Evolutionary conservation across 1,140 invertebrate species (phyloP).

Genomic region (Megalonaias nervosa): DNA sequence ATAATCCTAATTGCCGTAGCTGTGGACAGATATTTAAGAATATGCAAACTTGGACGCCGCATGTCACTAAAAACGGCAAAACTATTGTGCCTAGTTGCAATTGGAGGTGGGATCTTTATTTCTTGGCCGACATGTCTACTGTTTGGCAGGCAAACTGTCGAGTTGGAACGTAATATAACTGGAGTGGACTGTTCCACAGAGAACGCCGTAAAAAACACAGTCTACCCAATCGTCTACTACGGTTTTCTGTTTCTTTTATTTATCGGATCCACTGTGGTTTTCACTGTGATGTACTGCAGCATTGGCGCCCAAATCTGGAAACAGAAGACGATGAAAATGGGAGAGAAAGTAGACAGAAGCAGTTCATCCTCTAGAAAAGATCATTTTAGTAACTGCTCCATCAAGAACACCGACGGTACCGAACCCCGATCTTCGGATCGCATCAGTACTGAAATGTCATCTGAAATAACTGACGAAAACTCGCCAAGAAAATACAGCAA

Average conservation of each 20-base stretch:
- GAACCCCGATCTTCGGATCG: slow-evolving; percentile 45
- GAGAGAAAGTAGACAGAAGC: slow-evolving; percentile 29
- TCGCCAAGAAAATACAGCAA: slow-evolving; percentile 20
- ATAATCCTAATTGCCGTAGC: slow-evolving; percentile 62
- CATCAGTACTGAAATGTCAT: slow-evolving; percentile 59
- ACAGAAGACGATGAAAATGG: slow-evolving; percentile 48
- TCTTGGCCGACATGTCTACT: slow-evolving; percentile 62
- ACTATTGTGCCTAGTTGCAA: slow-evolving; percentile 54
- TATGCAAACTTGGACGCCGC: slow-evolving; percentile 60
- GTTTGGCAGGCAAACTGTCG: slow-evolving; percentile 58
- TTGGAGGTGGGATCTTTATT: slow-evolving; percentile 51
- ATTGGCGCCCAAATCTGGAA: slow-evolving; percentile 59
- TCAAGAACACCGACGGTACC: slow-evolving; percentile 32
- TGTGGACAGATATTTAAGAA: slow-evolving; percentile 63
- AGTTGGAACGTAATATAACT: slow-evolving; percentile 37
- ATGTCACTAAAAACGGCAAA: slow-evolving; percentile 55
- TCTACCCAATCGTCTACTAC: slow-evolving; percentile 64
- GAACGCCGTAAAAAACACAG: slow-evolving; percentile 54
- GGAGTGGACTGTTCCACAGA: slow-evolving; percentile 65
- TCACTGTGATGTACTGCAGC: slow-evolving; percentile 59
- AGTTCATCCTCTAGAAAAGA: not conserved
- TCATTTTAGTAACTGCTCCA: slow-evolving; percentile 37
- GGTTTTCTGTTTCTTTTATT: slow-evolving; percentile 61
- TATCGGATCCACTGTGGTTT: slow-evolving; percentile 55
- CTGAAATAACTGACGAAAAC: slow-evolving; percentile 43